Conservation (phyloP, 2,113 vertebrate genomes). For the Heterocephalus glaber region DNA sequence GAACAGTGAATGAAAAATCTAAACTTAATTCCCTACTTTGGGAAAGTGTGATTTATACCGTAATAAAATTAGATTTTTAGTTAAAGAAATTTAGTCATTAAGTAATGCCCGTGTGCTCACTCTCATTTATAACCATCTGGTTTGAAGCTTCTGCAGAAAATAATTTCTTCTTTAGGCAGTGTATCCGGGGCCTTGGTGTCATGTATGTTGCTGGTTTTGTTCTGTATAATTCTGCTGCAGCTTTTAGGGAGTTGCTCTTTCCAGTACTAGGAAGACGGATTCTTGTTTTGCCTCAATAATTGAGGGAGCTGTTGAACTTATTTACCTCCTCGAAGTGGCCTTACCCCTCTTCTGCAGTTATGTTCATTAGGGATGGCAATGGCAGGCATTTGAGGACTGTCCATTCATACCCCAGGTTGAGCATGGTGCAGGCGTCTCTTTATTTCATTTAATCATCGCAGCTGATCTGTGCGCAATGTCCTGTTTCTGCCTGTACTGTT, state of each 20-base stretch:
- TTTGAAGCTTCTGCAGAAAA: constrained; percentile 79
- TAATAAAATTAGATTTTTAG: constrained; percentile 86
- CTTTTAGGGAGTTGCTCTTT: neutral
- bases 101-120: constrained; percentile 80
- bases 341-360: neutral
- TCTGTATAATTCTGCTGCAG: constrained; percentile 16
- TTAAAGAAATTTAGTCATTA: constrained; percentile 87
- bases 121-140: constrained; percentile 85
- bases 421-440: neutral
- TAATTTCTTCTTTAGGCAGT: constrained; percentile 75
- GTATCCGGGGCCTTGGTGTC: constrained; percentile 65
- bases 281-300: neutral
- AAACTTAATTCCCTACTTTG: constrained; percentile 78
- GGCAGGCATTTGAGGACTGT: neutral
- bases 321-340: neutral
- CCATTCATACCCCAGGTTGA: neutral
- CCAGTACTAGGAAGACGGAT: neutral
- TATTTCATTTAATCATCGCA: neutral
- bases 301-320: neutral
- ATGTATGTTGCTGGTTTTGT: constrained; percentile 69
- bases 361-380: neutral
- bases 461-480: fast-evolving
- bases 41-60: constrained; percentile 83
- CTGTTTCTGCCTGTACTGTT: neutral
- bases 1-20: constrained; percentile 79